Evolutionary conservation across 2,113 vertebrate species (phyloP), one percentile per base, ranked within the genome.

Genomic region (Rhinoderma darwinii): DNA sequence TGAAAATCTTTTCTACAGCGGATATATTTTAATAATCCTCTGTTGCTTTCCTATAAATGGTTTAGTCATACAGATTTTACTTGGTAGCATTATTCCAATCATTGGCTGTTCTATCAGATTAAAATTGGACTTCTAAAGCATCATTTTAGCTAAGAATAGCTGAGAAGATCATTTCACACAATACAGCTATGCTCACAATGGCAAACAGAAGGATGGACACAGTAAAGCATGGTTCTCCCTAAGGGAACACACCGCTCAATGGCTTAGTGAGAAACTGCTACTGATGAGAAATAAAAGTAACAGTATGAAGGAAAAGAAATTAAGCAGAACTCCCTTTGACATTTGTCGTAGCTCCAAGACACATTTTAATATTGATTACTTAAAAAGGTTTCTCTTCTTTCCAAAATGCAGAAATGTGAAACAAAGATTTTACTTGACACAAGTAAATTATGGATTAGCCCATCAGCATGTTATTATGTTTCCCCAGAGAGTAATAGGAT

Each of bases 231-330:
- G 70, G 25, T 37, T 84, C 70, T 47, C 47, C 61, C 83, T 75
- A 75, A 74, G 50, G 70, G 68, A 41, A 75, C 70, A 41, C 83
- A 41, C 44, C 20, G 68, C 83, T 74, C 68, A 75, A 74, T 84
- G 47, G 22, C 66, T 84, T 68, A 41, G 12, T 75, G 70, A 41
- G 81, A 84, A 72, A 30, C 66, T 72, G 83, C 51, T 15, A 43
- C 68, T 72, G 83, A 39, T 70, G 35, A 56, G 35, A 84, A 74
- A 84, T 75, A 51, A 84, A 84, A 84, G 83, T 75, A 72, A 84
- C 83, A 75, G 35, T 74, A 50, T 73, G 30, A 73, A 84, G 66
- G 32, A 84, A 72, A 44, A 43, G 50, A 84, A 74, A 43, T 84
- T 84, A 56, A 50, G 30, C 35, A 74, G 70, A 72, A 43, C 70